These are phyloP conservation scores for Cylloceria caligata DNA, from an alignment of 2,888 invertebrate genomes.

Conservation along the genomic window DNA sequence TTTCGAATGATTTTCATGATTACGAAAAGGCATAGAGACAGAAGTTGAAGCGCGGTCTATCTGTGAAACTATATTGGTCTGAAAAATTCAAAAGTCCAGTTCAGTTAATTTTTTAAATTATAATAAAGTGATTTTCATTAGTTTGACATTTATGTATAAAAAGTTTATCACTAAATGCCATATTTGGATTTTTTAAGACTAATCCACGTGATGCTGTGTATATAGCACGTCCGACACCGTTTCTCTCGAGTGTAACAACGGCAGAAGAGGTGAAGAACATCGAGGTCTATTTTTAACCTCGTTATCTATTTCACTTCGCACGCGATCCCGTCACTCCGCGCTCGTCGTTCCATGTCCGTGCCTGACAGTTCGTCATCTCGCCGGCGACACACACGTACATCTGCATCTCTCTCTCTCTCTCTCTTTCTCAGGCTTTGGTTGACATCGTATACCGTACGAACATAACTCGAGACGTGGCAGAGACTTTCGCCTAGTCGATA, in stretches of 20 bases:
- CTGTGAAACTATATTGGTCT: neutral
- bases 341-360: constrained; percentile 78
- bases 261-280: constrained; percentile 67
- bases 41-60: neutral
- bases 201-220: constrained; percentile 7
- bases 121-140: neutral
- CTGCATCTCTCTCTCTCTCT: constrained; percentile 3
- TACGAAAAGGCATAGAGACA: neutral
- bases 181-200: constrained; percentile 47
- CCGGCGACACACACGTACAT: constrained; percentile 55
- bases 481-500: constrained; percentile 57
- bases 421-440: constrained; percentile 18
- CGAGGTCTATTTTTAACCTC: constrained; percentile 79
- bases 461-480: constrained; percentile 31
- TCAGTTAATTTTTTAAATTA: constrained; percentile 42
- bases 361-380: constrained; percentile 82
- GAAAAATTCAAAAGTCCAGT: constrained; percentile 37
- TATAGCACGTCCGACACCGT: constrained; percentile 48
- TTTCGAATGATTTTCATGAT: neutral
- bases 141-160: neutral
- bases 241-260: constrained; percentile 64
- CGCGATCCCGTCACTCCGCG: constrained; percentile 79
- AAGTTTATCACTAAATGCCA: constrained; percentile 47
- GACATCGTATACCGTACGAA: constrained; percentile 5
- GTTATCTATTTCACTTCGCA: constrained; percentile 77